Conservation (phyloP, 64 coral and sea anemone genomes). For the Platygyra sinensis region DNA sequence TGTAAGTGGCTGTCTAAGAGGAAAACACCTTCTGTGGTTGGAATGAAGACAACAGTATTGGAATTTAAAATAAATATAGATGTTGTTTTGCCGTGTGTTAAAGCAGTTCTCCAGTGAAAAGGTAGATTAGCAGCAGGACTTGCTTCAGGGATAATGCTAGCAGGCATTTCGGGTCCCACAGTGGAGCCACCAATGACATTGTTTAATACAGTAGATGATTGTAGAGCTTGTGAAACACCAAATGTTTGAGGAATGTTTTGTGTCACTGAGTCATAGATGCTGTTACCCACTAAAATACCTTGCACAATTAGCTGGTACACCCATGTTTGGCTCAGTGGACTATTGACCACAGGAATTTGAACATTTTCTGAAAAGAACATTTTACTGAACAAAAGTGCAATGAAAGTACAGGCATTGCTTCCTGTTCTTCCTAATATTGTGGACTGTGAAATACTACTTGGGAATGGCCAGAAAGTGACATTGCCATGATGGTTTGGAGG, state of each 20-base stretch:
- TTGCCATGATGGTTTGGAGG: background rate
- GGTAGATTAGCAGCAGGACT: too few relatives aligned
- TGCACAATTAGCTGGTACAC: background rate
- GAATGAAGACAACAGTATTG: too few relatives aligned
- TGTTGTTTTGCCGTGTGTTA: too few relatives aligned
- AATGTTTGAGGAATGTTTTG: background rate
- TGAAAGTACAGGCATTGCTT: constrained; percentile 58
- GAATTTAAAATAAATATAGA: too few relatives aligned
- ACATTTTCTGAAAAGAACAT: constrained; percentile 41
- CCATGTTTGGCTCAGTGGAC: constrained; percentile 15
- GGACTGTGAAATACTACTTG: constrained; percentile 40
- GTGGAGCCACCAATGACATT: too few relatives aligned
- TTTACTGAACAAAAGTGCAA: constrained; percentile 48
- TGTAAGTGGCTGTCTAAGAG: too few relatives aligned
- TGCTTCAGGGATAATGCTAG: too few relatives aligned
- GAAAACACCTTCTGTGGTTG: too few relatives aligned
- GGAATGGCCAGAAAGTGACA: constrained; percentile 37
- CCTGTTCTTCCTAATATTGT: constrained; percentile 27
- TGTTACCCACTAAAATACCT: constrained; percentile 1
- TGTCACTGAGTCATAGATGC: background rate
- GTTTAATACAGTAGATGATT: too few relatives aligned
- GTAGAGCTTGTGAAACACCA: background rate
- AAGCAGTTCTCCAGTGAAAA: too few relatives aligned
- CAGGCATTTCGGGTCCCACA: too few relatives aligned
- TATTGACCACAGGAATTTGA: background rate